Base-by-base conservation (phyloP, 2,888 invertebrate species). In the Andrena minutula region DNA sequence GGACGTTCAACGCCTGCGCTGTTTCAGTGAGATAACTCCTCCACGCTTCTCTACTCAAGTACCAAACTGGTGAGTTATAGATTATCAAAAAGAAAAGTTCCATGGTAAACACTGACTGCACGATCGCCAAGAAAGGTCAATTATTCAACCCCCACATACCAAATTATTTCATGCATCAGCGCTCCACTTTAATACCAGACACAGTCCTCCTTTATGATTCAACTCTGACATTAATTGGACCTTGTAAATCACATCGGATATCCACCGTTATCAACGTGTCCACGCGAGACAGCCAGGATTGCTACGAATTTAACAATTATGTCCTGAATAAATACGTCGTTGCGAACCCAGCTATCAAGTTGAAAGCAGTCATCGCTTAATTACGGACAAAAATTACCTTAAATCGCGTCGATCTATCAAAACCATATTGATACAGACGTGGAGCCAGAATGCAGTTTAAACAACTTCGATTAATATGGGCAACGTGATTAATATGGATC, bases 221-320 rank as follows among this genome's bases (percentile, higher is more conserved):
- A 73, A 61, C 47, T 49, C 26, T 68, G 66, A 26, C 35, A 32
- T 56, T 70, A 83, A 35, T 10, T 2, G 28, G 28, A 53, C 32
- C 1, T 4, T n/a, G 35, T 83, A 83, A 82, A 83, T 82, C 83
- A 75, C 47, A n/a, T 5, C 16, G 56, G 10, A 41, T 65, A 63
- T 56, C 7, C 79, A 63, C 66, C 47, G 66, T 76, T 63, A 79
- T 76, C 69, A 63, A 35, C 32, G 6, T 68, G 7, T 20, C 28
- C 12, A 0, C 16, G 8, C 10, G 8, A 49, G 58, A 61, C 65
- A 60, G 23, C 4, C 7, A 30, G 5, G 16, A 78, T 75, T 68
- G 75, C 66, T 78, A 78, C 51, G 63, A 63, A 78, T 74, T 66
- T 32, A 65, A 75, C 68, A 68, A 78, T 78, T 78, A 16, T 41